A percentile compares a stretch with the other conserved stretches of the same genome.
phyloP scores from a whole-genome alignment of 1,140 invertebrate genomes.

The Trichomalopsis sarcophagae region DNA sequence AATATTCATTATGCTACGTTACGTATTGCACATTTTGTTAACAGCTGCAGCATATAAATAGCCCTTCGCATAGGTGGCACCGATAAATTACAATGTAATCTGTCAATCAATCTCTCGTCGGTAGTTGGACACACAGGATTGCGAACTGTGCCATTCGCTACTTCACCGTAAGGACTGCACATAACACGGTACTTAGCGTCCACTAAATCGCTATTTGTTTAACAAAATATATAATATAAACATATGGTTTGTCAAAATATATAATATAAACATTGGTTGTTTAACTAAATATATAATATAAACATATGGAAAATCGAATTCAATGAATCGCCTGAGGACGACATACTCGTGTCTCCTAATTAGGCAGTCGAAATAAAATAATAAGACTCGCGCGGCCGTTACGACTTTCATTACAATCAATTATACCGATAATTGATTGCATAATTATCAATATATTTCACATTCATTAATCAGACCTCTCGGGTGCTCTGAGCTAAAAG shows the following conservation, averaged over 20 bases:
- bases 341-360: not conserved
- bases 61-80: not conserved
- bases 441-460: not conserved
- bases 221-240: too few relatives aligned
- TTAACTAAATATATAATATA: too few relatives aligned
- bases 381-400: not conserved
- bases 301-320: not conserved
- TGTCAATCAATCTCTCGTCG: not conserved
- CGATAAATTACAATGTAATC: not conserved
- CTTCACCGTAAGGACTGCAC: not conserved
- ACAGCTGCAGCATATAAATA: not conserved
- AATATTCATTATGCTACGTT: not conserved
- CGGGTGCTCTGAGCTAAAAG: not conserved
- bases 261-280: too few relatives aligned
- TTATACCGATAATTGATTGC: not conserved
- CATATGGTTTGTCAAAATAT: too few relatives aligned
- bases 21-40: not conserved
- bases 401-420: not conserved
- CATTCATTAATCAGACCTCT: not conserved
- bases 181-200: not conserved
- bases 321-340: not conserved
- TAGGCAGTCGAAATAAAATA: not conserved
- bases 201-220: not conserved
- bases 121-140: not conserved
- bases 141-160: too few relatives aligned